Evolutionary conservation across 2,888 invertebrate species (phyloP), one percentile per base, ranked within the genome.

Genomic region (Aromia moschata): DNA sequence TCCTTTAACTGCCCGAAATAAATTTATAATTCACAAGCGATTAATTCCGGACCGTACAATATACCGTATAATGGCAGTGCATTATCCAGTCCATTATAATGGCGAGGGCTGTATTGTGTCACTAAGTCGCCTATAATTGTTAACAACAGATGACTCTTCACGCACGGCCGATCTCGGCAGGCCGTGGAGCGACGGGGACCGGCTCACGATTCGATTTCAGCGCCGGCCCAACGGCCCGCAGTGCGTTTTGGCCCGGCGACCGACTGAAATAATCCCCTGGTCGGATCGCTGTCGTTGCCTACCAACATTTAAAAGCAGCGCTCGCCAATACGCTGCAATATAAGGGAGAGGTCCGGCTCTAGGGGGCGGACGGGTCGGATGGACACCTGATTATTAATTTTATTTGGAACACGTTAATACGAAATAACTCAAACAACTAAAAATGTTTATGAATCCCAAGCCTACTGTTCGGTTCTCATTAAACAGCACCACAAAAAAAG

Each of bases 111-210:
- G 76, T 72, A 79, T 79, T 79, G 79, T 79, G 77, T 77, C 76
- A 71, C 79, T 79, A 79, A 78, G 77, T 79, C 78, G 78, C 75
- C 78, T 78, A 77, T 79, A 79, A 79, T 79, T 79, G 79, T 79
- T 79, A 77, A 79, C 78, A 79, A 77, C 78, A 77, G 78, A 76
- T 77, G 78, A 79, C 79, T 78, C 74, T 76, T 75, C 70, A 75
- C 68, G 77, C 72, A 69, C 69, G 71, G 74, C 62, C 71, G 75
- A 64, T 57, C 64, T 52, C 51, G 41, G 18, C 49, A 31, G 49
- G 17, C 30, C 31, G 31, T 30, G 41, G 16, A 38, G 17, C 37
- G n/a, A n/a, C 40, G 33, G 11, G 44, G 43, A 52, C 33, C 16
- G 36, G 31, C 47, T 38, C 56, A 62, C 17, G 20, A 55, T 56